phyloP scores from a whole-genome alignment of 2,797 vertebrate genomes.

The Myoxocephalus aenaeus region DNA sequence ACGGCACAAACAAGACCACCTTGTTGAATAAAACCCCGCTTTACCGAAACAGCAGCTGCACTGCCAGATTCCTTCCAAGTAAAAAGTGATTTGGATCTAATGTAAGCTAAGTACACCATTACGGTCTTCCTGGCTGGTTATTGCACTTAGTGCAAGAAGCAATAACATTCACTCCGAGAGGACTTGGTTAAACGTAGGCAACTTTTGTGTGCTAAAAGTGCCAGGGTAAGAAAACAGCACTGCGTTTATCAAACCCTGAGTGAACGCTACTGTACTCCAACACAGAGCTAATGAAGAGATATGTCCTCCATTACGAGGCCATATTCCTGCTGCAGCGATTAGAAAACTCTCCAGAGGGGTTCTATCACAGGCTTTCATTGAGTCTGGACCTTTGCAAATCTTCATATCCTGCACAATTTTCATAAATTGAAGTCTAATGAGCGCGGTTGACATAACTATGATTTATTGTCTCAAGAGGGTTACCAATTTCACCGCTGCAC shows the following conservation, averaged over 20 bases:
- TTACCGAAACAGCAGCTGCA: constrained; percentile 47
- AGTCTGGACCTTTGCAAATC: constrained; percentile 83
- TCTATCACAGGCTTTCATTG: constrained; percentile 78
- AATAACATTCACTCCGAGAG: constrained; percentile 71
- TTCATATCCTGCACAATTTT: constrained; percentile 83
- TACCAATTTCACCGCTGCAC: constrained; percentile 76
- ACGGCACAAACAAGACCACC: constrained; percentile 18
- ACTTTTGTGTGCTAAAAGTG: constrained; percentile 78
- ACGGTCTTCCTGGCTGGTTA: constrained; percentile 67
- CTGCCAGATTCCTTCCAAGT: constrained; percentile 38
- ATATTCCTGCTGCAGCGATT: constrained; percentile 82
- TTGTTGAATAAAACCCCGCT: constrained; percentile 37
- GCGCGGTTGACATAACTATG: constrained; percentile 81
- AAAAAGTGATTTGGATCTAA: constrained; percentile 67
- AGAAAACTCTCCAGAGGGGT: constrained; percentile 80
- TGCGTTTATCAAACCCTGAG: constrained; percentile 78
- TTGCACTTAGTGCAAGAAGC: constrained; percentile 70
- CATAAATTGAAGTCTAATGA: constrained; percentile 86
- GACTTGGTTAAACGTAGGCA: constrained; percentile 74
- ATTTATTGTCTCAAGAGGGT: constrained; percentile 82
- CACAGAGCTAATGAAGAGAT: constrained; percentile 84
- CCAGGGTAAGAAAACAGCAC: constrained; percentile 72
- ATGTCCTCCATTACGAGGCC: constrained; percentile 83
- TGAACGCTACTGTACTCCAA: constrained; percentile 78
- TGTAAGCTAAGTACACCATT: constrained; percentile 75